These are phyloP conservation scores for Athetis lepigone DNA, from an alignment of 2,888 invertebrate genomes.

Conservation along the genomic window DNA sequence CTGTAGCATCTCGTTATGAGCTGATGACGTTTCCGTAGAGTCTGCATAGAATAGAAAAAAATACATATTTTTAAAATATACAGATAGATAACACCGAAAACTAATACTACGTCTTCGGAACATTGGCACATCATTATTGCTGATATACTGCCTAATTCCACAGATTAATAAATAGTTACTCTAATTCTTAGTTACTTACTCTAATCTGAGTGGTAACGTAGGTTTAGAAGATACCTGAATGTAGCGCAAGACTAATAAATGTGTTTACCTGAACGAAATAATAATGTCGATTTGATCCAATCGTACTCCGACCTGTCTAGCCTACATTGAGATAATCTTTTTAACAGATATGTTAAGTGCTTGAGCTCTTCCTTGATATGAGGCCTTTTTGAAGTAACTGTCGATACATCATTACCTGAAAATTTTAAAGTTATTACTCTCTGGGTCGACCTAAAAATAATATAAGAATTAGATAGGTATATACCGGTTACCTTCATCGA, in stretches of 20 bases:
- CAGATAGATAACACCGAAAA: too few species aligned
- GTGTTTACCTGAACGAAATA: constrained; percentile 94
- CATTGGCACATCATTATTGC: too few species aligned
- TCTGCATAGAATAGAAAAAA: constrained; percentile 67
- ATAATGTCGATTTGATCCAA: constrained; percentile 95
- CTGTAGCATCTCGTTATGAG: constrained; percentile 92
- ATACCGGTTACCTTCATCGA: constrained; percentile 92
- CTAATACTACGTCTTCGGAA: too few species aligned
- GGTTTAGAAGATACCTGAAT: background rate
- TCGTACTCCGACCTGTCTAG: constrained; percentile 96
- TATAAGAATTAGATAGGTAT: background rate
- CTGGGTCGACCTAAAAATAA: background rate
- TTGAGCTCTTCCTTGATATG: constrained; percentile 87
- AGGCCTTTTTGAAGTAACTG: constrained; percentile 85
- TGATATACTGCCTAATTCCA: too few species aligned
- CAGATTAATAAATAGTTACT: too few species aligned
- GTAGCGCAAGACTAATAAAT: constrained; percentile 1
- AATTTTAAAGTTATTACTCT: constrained; percentile 61
- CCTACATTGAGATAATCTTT: constrained; percentile 91
- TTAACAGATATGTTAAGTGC: constrained; percentile 91
- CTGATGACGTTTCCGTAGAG: constrained; percentile 64
- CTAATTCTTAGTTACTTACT: background rate
- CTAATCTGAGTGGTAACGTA: background rate
- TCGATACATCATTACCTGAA: constrained; percentile 80
- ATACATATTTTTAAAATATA: background rate